Percentiles rank a stretch among this genome's conserved stretches.
Evolutionary conservation across 1,140 invertebrate genomes (phyloP).

Genomic region (Lordiphosa clarofinis): DNA sequence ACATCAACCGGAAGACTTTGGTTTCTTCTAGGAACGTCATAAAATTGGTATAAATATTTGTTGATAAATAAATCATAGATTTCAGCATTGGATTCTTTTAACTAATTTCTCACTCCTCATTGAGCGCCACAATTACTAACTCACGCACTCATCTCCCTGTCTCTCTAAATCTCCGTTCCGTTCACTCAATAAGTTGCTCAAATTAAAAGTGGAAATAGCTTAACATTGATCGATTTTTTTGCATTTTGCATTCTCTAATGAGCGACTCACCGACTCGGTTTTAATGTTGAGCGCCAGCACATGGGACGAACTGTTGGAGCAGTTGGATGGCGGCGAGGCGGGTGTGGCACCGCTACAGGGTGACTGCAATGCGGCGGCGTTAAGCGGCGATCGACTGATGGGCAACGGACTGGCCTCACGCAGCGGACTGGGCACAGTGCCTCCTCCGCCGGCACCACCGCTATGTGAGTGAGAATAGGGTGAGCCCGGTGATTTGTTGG

Average conservation of each 20-base stretch:
- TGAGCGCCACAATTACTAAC: too few relatives aligned
- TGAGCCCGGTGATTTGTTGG: slow-evolving; percentile 66
- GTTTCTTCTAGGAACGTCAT: too few relatives aligned
- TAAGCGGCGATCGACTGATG: slow-evolving; percentile 42
- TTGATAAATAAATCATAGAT: too few relatives aligned
- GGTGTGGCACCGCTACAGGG: slow-evolving; percentile 50
- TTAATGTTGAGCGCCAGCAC: slow-evolving; percentile 75
- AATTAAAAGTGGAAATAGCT: slow-evolving; percentile 1
- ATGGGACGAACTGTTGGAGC: slow-evolving; percentile 59
- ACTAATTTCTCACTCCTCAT: too few relatives aligned
- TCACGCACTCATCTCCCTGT: too few relatives aligned
- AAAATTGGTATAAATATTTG: too few relatives aligned
- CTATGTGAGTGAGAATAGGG: slow-evolving; percentile 58
- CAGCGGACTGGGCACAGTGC: slow-evolving; percentile 38
- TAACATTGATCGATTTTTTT: slow-evolving; percentile 23
- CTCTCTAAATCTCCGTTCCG: background rate
- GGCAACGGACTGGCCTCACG: slow-evolving; percentile 49
- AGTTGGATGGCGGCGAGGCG: slow-evolving; percentile 54
- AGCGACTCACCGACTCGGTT: slow-evolving; percentile 78
- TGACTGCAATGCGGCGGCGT: slow-evolving; percentile 33
- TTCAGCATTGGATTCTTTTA: too few relatives aligned
- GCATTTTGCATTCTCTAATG: slow-evolving; percentile 24
- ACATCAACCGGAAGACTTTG: too few relatives aligned
- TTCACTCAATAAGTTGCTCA: slow-evolving; percentile 43
- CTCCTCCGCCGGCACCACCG: slow-evolving; percentile 13